Base-by-base conservation (phyloP, 2,113 vertebrate genomes). In the Notarius lentiginosus region DNA sequence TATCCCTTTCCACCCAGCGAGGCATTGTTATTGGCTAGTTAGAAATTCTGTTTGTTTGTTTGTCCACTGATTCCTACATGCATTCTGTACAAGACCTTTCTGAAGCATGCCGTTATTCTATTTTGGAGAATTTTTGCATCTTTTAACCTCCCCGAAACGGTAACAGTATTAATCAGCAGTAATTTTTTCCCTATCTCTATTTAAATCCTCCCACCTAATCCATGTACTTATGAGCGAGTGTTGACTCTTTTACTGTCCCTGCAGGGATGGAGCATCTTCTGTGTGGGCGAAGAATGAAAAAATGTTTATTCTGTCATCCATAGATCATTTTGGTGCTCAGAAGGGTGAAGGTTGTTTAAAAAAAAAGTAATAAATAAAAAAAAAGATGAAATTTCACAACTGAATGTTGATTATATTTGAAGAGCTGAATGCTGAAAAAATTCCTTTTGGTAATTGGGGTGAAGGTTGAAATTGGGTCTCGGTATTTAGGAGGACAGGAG, bases 201-300 rank as follows among this genome's bases (percentile, higher is more conserved):
- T 88, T 76, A 60, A 88, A 88, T 82, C 84, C 80, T 63, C 63
- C 55, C 86, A 86, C 88, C 63, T 51, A 9, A 77, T 24, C 51
- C 15, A 10, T 8, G 66, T 56, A 24, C 15, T 4, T 11, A 10
- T 1, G 27, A 30, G 9, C n/a, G 7, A 83, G 47, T 2, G 24
- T 56, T 6, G 49, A 70, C 66, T 30, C 24, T 60, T 73, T 84
- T 72, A 41, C 66, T 4, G 83, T 24, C 83, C 66, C 49, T 72
- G 51, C 5, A 10, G 82, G 82, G 27, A 72, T 27, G 8, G 5
- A 24, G 68, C 17, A 17, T 41, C 49, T 20, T 55, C 18, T 70
- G 76, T 58, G 84, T 66, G 49, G 61, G 61, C 6, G 76, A 68
- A 55, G 12, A 14, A 79, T 49, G 61, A 47, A 86, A 79, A 34